Percentiles rank a stretch among this genome's conserved stretches.
phyloP scores from a whole-genome alignment of 2,888 invertebrate species.

The Sinohyriopsis cumingii region DNA sequence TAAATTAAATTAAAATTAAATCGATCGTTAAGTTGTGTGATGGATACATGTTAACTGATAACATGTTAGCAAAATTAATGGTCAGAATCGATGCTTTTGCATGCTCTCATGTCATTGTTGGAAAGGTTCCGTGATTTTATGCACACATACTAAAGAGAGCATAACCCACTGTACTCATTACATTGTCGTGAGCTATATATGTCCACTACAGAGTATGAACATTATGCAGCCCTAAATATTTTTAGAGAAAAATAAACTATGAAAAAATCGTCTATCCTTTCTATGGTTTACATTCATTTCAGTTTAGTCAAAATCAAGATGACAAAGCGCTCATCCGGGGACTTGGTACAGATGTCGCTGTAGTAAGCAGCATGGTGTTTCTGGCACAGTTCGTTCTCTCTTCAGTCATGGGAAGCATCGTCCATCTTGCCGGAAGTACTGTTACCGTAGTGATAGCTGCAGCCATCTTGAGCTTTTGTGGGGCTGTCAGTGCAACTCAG shows the following conservation, averaged over 20 bases:
- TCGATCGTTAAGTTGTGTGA: no score
- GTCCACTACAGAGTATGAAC: no score
- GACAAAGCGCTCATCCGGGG: conserved; percentile 77
- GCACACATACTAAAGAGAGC: no score
- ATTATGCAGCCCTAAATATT: no score
- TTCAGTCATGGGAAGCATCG: conserved; percentile 75
- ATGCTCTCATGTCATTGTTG: no score
- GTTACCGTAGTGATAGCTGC: conserved; percentile 91
- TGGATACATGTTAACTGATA: no score
- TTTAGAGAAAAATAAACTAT: neutral
- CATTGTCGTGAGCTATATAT: no score
- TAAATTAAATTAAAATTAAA: no score
- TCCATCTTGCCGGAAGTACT: conserved; percentile 84
- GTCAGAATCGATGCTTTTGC: no score
- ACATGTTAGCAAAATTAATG: no score
- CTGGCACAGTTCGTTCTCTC: conserved; percentile 94
- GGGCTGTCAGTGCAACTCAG: conserved; percentile 88
- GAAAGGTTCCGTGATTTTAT: no score
- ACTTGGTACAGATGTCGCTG: conserved; percentile 94
- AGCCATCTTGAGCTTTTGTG: conserved; percentile 86
- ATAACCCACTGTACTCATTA: no score
- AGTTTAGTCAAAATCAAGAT: conserved; percentile 37
- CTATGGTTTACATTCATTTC: conserved; percentile 11
- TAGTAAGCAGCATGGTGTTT: conserved; percentile 96
- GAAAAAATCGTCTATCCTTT: neutral